Base-by-base conservation (phyloP, 1,140 invertebrate species). In the Rhynchophorus ferrugineus region DNA sequence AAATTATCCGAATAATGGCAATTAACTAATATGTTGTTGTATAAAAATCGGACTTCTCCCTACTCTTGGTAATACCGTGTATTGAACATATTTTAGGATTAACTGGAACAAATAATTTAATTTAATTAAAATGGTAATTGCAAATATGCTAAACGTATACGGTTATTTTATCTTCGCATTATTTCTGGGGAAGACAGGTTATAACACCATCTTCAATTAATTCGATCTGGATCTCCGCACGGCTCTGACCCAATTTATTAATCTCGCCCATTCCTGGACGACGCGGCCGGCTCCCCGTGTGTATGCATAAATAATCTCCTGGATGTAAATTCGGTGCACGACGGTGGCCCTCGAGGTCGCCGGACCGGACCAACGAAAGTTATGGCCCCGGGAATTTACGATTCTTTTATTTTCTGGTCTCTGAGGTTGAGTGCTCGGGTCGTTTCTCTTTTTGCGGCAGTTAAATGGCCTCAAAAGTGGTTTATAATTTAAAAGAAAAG, bases 241-340 rank as follows among this genome's bases (percentile, higher is more conserved):
- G 33, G 11, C 29, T 36, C 6, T 7, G 7, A 19, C 19, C 18
- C 16, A 16, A 24, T 46, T 46, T 46, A 46, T 46, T 36, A 46
- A 46, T 35, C 44, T 34, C 44, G 14, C 33, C n/a, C 33, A 22
- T 16, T 46, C 33, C 7, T 46, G n/a, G n/a, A n/a, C n/a, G n/a
- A n/a, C n/a, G n/a, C 44, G 11, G 22, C 18, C 14, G 36, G 36
- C 5, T 24, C 20, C 11, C n/a, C n/a, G n/a, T n/a, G n/a, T 43
- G 48, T 14, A 43, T 43, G 29, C 19, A 42, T 50, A 50, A 50
- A 50, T 50, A 42, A 50, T 43, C 24, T n/a, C 11, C 13, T 13
- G 18, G 29, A 50, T 50, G 48, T 43, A 50, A 50, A 50, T 50
- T 50, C 38, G 43, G 29, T n/a, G 29, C 48, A 43, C 48, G 48